Evolutionary conservation across 2,888 invertebrate genomes (phyloP).

Genomic region (Drosophila testacea): DNA sequence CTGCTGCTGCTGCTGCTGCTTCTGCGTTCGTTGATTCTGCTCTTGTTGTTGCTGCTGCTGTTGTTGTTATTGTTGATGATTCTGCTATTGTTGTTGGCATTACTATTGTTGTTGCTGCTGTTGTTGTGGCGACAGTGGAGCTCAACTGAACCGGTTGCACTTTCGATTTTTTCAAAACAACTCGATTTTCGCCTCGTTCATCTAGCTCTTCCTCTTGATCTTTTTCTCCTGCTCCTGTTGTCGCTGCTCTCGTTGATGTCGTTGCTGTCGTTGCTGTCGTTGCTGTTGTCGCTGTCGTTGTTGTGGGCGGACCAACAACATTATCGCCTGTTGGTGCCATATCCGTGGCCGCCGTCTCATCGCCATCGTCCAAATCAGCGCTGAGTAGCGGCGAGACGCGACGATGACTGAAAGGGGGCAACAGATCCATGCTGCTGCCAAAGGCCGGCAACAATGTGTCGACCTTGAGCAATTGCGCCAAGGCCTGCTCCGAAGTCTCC

Average conservation of each 20-base stretch:
- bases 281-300: constrained; percentile 22
- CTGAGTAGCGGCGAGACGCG: constrained; percentile 72
- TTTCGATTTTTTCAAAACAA: constrained; percentile 81
- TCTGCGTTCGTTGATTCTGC: constrained; percentile 21
- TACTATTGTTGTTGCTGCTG: constrained; percentile 23
- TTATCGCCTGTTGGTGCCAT: constrained; percentile 39
- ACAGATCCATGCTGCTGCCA: constrained; percentile 49
- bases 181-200: constrained; percentile 54
- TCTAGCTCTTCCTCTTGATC: constrained; percentile 29
- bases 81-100: constrained; percentile 26
- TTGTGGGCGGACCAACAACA: constrained; percentile 30
- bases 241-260: constrained; percentile 18
- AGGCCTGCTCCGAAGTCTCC: constrained; percentile 18
- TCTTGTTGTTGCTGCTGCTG: constrained; percentile 11
- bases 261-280: constrained; percentile 14
- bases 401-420: constrained; percentile 68
- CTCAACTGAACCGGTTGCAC: constrained; percentile 80
- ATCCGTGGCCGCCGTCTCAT: constrained; percentile 34
- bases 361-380: constrained; percentile 46
- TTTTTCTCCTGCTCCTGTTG: constrained; percentile 24
- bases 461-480: constrained; percentile 76
- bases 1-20: constrained; percentile 37
- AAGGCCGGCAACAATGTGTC: constrained; percentile 77
- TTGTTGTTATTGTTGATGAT: constrained; percentile 35
- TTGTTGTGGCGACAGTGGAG: constrained; percentile 27